phyloP scores from a whole-genome alignment of 1,140 invertebrate species.

The Zeugodacus cucurbitae region DNA sequence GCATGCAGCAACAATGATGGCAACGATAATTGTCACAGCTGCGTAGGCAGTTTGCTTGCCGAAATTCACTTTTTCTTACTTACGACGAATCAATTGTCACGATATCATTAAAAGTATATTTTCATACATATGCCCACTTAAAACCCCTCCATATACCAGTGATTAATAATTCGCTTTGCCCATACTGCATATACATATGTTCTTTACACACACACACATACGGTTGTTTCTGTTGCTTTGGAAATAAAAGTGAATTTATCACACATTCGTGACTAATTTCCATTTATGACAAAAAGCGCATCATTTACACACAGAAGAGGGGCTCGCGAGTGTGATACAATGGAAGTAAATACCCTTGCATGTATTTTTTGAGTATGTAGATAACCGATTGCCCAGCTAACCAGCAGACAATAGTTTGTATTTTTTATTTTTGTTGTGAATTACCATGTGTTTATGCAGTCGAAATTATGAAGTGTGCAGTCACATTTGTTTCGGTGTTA shows the following conservation, averaged over 20 bases:
- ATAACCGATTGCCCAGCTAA: background rate
- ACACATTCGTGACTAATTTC: slow-evolving; percentile 33
- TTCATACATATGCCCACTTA: too few species aligned
- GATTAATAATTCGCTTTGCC: too few species aligned
- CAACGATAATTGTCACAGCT: slow-evolving; percentile 39
- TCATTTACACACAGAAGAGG: slow-evolving; percentile 4
- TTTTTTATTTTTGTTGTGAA: background rate
- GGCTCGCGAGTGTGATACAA: background rate
- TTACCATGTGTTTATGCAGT: slow-evolving; percentile 22
- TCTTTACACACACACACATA: background rate
- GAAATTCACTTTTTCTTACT: background rate
- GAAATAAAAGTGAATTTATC: slow-evolving; percentile 36
- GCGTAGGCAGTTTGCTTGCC: slow-evolving; percentile 2
- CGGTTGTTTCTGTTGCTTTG: slow-evolving; percentile 26
- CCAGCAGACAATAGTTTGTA: background rate
- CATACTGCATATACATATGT: background rate
- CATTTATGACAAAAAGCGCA: slow-evolving; percentile 16
- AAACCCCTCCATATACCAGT: too few species aligned
- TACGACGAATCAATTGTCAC: too few species aligned
- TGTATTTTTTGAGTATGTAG: background rate
- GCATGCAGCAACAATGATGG: background rate
- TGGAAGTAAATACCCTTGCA: background rate
- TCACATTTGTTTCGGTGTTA: slow-evolving; percentile 18
- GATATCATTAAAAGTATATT: too few species aligned
- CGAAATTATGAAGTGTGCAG: slow-evolving; percentile 32